Evolutionary conservation across 2,113 vertebrate genomes (phyloP), one percentile per base, ranked within the genome.

Genomic region (Scortum barcoo): DNA sequence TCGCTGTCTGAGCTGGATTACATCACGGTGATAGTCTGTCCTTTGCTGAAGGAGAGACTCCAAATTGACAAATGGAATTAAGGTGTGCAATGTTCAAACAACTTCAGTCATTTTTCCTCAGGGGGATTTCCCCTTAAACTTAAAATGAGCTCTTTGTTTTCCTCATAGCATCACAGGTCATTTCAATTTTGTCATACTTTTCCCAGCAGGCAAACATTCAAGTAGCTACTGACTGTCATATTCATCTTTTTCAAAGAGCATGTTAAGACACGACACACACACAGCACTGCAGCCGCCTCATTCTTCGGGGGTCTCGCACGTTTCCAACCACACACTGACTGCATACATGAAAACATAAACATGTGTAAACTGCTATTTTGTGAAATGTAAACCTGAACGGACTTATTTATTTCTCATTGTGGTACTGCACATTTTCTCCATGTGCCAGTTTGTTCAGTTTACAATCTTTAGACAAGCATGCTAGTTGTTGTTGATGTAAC

Each of bases 211-310:
- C 26, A 50, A 53, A 51, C 11, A 26, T 54, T 22, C 36, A 40
- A 53, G 14, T 26, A 20, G 36, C 57, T 60, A 36, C 46, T 36
- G 46, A 26, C 24, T n/a, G 16, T 38, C 13, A 40, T 68, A 10
- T 74, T 65, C 2, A 22, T 73, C 20, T 48, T 20, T n/a, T 79
- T 42, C 7, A 46, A 76, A n/a, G 12, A 78, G 17, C 63, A 57
- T 73, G 76, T 84, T 53, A 69, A 33, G 65, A 56, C 42, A 22
- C 14, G 46, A 28, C 19, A 48, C 69, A 44, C 28, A 71, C 8
- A n/a, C 12, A 42, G 8, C 2, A 7, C 2, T 71, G 53, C 44
- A 30, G 44, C 56, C 9, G 28, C 14, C 40, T 67, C 48, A 51
- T 69, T 70, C 46, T 28, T 61, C 44, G n/a, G 13, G 24, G 26